These are phyloP conservation scores for Regulus satrapa DNA, from an alignment of 2,113 vertebrate genomes.

Conservation along the genomic window DNA sequence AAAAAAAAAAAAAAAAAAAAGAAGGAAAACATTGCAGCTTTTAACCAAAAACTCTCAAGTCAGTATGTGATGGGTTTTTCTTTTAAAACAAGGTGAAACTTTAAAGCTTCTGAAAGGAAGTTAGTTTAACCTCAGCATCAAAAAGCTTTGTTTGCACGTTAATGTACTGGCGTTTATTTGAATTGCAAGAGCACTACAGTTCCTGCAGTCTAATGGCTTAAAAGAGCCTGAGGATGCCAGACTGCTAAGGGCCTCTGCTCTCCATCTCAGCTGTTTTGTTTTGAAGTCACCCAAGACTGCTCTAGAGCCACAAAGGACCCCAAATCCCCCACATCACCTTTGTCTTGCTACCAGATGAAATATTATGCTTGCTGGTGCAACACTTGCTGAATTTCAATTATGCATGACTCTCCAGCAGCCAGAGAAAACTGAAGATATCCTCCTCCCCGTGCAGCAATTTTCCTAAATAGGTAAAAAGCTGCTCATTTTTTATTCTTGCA, in stretches of 20 bases:
- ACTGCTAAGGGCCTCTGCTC: neutral
- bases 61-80: neutral
- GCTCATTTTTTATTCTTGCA: neutral
- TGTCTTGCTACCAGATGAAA: neutral
- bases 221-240: neutral
- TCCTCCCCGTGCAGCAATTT: accelerated
- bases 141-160: constrained; percentile 35
- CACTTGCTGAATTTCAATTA: neutral
- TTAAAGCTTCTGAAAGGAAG: constrained; percentile 43
- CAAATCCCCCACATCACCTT: neutral
- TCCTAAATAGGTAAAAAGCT: neutral
- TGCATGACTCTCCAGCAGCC: neutral
- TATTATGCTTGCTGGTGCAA: neutral
- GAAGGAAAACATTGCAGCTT: neutral
- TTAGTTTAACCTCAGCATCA: constrained; percentile 21
- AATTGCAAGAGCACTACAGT: neutral
- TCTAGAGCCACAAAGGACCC: neutral
- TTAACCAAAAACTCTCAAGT: neutral
- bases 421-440: neutral
- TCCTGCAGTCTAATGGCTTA: neutral
- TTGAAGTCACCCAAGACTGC: neutral
- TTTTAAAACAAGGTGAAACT: neutral
- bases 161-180: neutral
- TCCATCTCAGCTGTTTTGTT: neutral
- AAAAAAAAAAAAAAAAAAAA: neutral